Evolutionary conservation across 2,888 invertebrate genomes (phyloP).

Genomic region (Mycogona germanica): DNA sequence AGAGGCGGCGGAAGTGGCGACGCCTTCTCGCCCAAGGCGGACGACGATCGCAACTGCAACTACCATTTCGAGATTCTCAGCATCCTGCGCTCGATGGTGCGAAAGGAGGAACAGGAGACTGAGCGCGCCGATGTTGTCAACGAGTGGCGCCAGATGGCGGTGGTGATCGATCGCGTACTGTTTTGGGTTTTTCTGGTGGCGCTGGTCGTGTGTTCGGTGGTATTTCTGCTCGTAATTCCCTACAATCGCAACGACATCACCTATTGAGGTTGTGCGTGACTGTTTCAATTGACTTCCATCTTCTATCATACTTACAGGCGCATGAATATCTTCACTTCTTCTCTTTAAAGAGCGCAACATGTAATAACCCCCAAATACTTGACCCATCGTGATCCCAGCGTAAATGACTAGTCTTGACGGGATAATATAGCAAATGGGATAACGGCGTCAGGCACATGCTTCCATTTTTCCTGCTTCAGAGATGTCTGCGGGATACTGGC

Average conservation of each 20-base stretch:
- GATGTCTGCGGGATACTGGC: no score
- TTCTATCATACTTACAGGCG: no score
- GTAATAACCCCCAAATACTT: no score
- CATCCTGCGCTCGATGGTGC: conserved; percentile 1
- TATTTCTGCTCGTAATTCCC: conserved; percentile 9
- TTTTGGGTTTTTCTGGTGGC: conserved; percentile 12
- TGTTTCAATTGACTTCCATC: no score
- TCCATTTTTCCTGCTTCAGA: no score
- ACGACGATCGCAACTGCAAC: background rate
- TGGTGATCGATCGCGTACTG: conserved; percentile 6
- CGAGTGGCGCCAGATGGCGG: conserved; percentile 12
- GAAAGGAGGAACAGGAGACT: conserved; percentile 1
- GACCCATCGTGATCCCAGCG: no score
- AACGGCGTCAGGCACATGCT: no score
- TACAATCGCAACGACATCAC: background rate
- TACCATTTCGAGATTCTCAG: conserved; percentile 6
- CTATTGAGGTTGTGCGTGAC: no score
- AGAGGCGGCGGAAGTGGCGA: background rate
- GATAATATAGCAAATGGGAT: no score
- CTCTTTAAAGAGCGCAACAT: no score
- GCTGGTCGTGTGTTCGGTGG: conserved; percentile 1
- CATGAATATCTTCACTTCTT: no score
- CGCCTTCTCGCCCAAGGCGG: background rate
- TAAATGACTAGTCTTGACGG: no score
- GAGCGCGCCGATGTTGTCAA: conserved; percentile 2